Percentiles rank a stretch among this genome's conserved stretches.
Evolutionary conservation across 2,113 vertebrate species (phyloP).

Genomic region (Nicator chloris): DNA sequence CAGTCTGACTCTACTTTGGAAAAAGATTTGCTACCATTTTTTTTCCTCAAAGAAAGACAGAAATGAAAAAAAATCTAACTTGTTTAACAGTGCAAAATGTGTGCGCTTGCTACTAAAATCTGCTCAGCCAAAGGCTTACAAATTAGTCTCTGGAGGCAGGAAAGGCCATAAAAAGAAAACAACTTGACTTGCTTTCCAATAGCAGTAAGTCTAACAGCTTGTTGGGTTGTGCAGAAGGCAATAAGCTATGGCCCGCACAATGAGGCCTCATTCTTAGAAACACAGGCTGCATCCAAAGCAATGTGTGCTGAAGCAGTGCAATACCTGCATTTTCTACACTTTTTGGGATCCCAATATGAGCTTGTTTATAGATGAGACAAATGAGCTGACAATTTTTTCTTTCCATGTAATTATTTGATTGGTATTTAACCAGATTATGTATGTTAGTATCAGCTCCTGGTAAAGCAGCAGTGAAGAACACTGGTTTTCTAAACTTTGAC

Average conservation of each 20-base stretch:
- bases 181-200: not conserved
- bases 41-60: not conserved
- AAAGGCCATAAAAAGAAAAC: conserved; percentile 15
- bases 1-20: not conserved
- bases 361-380: not conserved
- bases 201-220: not conserved
- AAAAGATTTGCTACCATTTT: not conserved
- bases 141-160: not conserved
- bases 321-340: not conserved
- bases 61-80: not conserved
- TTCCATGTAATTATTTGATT: not conserved
- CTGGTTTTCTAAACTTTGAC: not conserved
- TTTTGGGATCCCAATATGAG: not conserved
- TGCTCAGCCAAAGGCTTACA: not conserved
- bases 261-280: not conserved
- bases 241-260: not conserved
- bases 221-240: not conserved
- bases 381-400: not conserved
- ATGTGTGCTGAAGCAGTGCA: not conserved
- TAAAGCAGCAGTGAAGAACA: not conserved
- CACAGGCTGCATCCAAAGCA: not conserved
- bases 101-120: not conserved
- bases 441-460: not conserved
- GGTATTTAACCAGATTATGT: not conserved
- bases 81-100: not conserved